Evolutionary conservation across 2,888 invertebrate genomes (phyloP).

Genomic region (Leucania comma): DNA sequence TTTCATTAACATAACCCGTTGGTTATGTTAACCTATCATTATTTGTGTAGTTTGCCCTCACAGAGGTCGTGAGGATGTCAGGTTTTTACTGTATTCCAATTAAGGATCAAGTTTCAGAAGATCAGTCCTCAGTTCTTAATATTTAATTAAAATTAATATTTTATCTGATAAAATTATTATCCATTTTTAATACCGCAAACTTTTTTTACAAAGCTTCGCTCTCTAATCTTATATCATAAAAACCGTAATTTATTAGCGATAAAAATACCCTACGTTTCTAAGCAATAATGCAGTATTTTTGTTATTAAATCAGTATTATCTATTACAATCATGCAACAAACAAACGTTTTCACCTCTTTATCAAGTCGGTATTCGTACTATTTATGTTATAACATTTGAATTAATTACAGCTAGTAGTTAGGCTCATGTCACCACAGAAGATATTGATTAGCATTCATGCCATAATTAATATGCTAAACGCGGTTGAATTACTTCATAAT

Average conservation of each 20-base stretch:
- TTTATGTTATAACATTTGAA: too few relatives aligned
- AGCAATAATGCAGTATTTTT: not conserved
- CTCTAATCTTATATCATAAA: not conserved
- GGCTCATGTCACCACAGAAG: not conserved
- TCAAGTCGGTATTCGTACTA: not conserved
- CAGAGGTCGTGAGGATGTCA: slow-evolving; percentile 3
- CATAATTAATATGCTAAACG: slow-evolving; percentile 38
- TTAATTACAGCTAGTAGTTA: not conserved
- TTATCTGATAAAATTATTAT: not conserved
- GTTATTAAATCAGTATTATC: not conserved
- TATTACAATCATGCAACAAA: not conserved
- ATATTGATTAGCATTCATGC: slow-evolving; percentile 23
- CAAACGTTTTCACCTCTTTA: not conserved
- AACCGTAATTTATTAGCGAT: not conserved
- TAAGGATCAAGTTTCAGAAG: slow-evolving; percentile 10
- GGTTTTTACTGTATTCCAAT: slow-evolving; percentile 14
- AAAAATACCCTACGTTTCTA: too few relatives aligned
- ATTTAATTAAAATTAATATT: not conserved
- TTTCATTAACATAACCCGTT: slow-evolving; percentile 30
- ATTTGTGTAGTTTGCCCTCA: slow-evolving; percentile 37
- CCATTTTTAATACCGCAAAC: not conserved
- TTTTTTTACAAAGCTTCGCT: not conserved
- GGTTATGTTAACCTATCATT: not conserved
- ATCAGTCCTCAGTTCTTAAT: not conserved
- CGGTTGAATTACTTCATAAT: slow-evolving; percentile 47